Base-by-base conservation (phyloP, 2,888 invertebrate genomes). In the Caenorhabditis japonica region DNA sequence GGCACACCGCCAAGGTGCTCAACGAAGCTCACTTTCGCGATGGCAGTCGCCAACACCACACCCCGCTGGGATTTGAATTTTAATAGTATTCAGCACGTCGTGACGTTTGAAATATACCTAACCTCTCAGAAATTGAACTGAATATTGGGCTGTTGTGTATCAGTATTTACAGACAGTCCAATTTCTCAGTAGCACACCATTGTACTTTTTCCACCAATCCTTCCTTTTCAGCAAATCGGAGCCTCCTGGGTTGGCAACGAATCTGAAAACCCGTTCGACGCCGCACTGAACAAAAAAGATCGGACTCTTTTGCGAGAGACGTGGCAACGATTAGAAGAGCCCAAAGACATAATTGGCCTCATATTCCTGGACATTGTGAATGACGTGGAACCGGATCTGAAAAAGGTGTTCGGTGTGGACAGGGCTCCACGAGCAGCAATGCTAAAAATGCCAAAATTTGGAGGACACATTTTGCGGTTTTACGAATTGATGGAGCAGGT, bases 381-480 rank as follows among this genome's bases (percentile, higher is more conserved):
- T 59, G 86, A 86, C 33, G 47, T 81, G 23, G 84, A 81, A 44
- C 85, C 86, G 10, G 85, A 87, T 52, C 62, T 86, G 23, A 83
- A 84, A 53, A 82, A 85, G 81, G 82, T 86, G 10, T 86, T 86
- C 53, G 86, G 86, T 3, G 86, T 85, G 7, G 85, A 87, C 34
- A 75, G 86, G 21, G 86, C 81, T 30, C 86, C 86, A 5, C 83
- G 83, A 62, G 82, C 81, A 12, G 73, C 77, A 3, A 83, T 85
- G 84, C 70, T 82, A 13, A 85, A 85, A 64, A 87, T 86, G 86
- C 86, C 86, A 4, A 86, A 86, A 36, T 76, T 86, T 17, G 86
- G 86, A 3, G 86, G 86, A 1, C 86, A 86, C 47, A 77, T 84
- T n/a, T 78, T 83, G 10, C 38, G 86, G 21, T 80, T 85, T 55